Evolutionary conservation across 2,797 vertebrate species (phyloP).

Genomic region (Micromesistius poutassou): DNA sequence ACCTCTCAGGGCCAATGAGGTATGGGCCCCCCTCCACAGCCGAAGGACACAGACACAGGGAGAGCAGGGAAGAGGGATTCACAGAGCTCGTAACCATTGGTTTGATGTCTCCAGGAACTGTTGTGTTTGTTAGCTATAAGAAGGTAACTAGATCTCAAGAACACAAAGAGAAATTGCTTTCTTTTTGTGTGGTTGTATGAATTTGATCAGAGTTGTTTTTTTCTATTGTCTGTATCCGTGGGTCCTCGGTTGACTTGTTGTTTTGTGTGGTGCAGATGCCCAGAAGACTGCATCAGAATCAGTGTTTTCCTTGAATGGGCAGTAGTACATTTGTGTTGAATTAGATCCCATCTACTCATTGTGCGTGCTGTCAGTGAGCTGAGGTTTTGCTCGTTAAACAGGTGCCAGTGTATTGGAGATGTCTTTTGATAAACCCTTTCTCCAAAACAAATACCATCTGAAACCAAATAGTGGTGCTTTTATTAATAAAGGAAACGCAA

Average conservation of each 20-base stretch:
- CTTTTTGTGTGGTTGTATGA: too few species aligned
- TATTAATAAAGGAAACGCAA: background rate
- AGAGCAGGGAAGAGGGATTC: background rate
- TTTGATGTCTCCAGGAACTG: background rate
- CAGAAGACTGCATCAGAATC: background rate
- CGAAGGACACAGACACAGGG: background rate
- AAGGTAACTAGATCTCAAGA: too few species aligned
- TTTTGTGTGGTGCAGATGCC: conserved; percentile 14
- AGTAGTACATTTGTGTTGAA: background rate
- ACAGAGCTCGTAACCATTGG: background rate
- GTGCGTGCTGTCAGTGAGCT: conserved; percentile 11
- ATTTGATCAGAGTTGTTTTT: too few species aligned
- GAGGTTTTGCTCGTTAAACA: background rate
- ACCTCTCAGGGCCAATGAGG: background rate
- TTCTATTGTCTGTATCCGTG: background rate
- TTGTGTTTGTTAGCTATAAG: too few species aligned
- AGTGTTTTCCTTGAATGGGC: conserved; percentile 21
- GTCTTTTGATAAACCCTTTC: background rate
- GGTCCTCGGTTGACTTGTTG: conserved; percentile 17
- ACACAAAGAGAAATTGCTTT: too few species aligned
- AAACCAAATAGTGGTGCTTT: background rate
- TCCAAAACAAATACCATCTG: background rate
- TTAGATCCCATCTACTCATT: background rate
- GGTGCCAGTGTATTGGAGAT: background rate
- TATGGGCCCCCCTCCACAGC: background rate